A percentile compares a stretch with the other conserved stretches of the same genome.
phyloP scores from a whole-genome alignment of 2,113 vertebrate genomes.

The Sebastes fasciatus region DNA sequence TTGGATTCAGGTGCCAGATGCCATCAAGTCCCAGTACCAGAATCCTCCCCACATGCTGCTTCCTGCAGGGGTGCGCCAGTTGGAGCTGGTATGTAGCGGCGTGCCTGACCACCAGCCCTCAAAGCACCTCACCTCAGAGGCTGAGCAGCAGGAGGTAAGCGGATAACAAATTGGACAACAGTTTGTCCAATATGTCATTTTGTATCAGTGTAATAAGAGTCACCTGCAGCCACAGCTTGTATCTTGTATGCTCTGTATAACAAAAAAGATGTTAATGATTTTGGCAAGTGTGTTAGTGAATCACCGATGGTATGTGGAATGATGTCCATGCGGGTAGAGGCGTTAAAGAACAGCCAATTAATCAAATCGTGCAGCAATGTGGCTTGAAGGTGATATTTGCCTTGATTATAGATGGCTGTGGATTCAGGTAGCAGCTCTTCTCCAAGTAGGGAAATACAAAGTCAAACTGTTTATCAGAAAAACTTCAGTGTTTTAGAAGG shows the following conservation, averaged over 20 bases:
- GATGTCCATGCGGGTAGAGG: neutral
- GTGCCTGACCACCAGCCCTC: constrained; percentile 87
- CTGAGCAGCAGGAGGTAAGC: constrained; percentile 95
- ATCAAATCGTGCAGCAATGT: neutral
- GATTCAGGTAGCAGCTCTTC: neutral
- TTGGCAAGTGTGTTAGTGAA: neutral
- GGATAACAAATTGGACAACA: neutral
- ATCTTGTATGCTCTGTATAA: neutral
- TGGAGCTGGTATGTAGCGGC: constrained; percentile 94
- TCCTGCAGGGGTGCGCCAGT: constrained; percentile 92
- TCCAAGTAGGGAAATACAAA: neutral
- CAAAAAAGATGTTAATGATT: neutral
- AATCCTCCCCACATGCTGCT: constrained; percentile 90
- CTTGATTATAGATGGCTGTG: neutral
- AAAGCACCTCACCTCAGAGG: constrained; percentile 92
- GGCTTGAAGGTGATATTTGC: neutral
- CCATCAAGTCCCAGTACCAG: constrained; percentile 97
- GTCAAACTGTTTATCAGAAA: neutral
- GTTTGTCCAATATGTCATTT: neutral
- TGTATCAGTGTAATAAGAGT: neutral
- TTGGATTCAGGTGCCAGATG: constrained; percentile 91
- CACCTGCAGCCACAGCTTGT: neutral
- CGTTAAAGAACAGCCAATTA: neutral
- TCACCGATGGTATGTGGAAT: neutral
- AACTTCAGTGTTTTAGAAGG: neutral